Percentiles rank a stretch among this genome's conserved stretches.
Evolutionary conservation across 2,888 invertebrate genomes (phyloP).

Genomic region (Galeopsomyia nigrocyanea): DNA sequence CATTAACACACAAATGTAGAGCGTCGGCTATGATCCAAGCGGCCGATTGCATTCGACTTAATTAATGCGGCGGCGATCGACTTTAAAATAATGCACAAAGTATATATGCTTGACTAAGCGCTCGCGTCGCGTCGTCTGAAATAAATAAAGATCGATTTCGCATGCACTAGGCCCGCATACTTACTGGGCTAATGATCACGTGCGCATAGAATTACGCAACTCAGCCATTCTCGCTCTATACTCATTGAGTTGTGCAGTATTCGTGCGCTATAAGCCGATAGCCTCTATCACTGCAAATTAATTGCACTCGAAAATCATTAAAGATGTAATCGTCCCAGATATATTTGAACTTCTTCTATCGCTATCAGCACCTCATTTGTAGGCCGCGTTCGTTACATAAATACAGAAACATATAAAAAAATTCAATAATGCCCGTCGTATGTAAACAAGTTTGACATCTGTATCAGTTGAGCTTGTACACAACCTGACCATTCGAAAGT

Average conservation of each 20-base stretch:
- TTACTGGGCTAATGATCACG: conserved; percentile 13
- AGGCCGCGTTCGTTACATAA: too few species aligned
- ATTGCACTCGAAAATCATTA: conserved; percentile 37
- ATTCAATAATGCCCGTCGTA: too few species aligned
- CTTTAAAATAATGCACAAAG: conserved; percentile 21
- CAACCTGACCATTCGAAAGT: too few species aligned
- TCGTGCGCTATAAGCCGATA: too few species aligned
- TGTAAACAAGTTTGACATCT: too few species aligned
- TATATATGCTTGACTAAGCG: too few species aligned
- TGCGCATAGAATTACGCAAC: conserved; percentile 18
- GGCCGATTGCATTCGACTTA: background rate
- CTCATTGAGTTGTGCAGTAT: too few species aligned
- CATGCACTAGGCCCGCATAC: background rate
- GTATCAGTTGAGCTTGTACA: too few species aligned
- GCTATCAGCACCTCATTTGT: too few species aligned
- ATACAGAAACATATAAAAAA: too few species aligned
- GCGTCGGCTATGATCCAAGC: background rate
- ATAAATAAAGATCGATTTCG: conserved; percentile 18
- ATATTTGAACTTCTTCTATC: background rate
- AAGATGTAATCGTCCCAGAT: conserved; percentile 23
- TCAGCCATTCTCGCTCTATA: too few species aligned
- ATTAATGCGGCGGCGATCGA: conserved; percentile 11
- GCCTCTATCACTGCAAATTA: conserved; percentile 2
- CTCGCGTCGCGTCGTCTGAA: background rate
- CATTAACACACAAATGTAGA: background rate